Evolutionary conservation across 2,888 invertebrate genomes (phyloP).

Genomic region (Nomada fabriciana): DNA sequence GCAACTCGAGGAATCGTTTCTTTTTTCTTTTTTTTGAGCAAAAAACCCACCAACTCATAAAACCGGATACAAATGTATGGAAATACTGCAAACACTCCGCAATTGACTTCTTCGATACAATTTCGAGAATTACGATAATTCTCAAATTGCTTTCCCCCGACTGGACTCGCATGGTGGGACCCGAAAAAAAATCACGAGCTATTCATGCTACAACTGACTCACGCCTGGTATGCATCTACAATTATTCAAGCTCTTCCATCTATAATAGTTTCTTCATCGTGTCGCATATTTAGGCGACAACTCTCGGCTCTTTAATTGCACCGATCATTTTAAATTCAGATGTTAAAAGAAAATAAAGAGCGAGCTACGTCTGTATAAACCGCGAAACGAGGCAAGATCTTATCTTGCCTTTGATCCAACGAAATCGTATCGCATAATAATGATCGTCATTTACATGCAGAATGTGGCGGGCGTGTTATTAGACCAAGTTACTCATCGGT

Average conservation of each 20-base stretch:
- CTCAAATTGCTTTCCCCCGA: constrained; percentile 11
- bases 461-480: neutral
- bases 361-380: neutral
- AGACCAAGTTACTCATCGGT: constrained; percentile 1
- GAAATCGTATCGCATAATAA: constrained; percentile 4
- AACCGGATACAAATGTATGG: constrained; percentile 4
- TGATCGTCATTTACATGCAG: constrained; percentile 2
- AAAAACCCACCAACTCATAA: neutral
- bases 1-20: constrained; percentile 3
- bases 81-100: neutral
- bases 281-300: neutral
- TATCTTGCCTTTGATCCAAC: neutral
- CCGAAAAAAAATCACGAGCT: constrained; percentile 8
- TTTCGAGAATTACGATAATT: constrained; percentile 14
- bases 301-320: neutral
- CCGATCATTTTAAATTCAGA: neutral
- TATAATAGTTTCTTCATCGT: neutral
- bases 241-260: neutral
- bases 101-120: constrained; percentile 12
- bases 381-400: neutral
- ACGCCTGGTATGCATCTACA: neutral
- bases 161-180: neutral
- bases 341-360: neutral
- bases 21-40: no score
- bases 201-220: constrained; percentile 16